Conservation (phyloP, 2,797 vertebrate genomes). For the Falco columbarius region DNA sequence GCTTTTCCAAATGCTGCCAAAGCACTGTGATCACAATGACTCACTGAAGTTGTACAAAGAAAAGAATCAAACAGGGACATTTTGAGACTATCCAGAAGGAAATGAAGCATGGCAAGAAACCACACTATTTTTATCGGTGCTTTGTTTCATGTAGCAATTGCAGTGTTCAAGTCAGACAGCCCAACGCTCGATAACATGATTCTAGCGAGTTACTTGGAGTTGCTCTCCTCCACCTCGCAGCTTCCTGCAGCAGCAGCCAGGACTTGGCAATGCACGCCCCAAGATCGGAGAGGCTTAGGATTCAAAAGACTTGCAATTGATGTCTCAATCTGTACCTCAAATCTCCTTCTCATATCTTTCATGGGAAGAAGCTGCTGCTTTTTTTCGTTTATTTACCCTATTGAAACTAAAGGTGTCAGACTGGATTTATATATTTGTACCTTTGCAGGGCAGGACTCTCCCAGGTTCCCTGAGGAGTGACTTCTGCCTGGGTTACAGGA, state of each 20-base stretch:
- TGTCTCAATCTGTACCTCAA: not conserved
- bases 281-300: not conserved
- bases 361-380: not conserved
- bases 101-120: conserved; percentile 53
- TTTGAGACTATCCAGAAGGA: conserved; percentile 59
- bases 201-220: not conserved
- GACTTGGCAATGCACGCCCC: not conserved
- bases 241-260: not conserved
- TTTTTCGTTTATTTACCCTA: no score
- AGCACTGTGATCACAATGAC: conserved; percentile 50
- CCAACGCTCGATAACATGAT: accelerated
- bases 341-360: not conserved
- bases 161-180: not conserved
- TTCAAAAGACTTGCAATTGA: not conserved
- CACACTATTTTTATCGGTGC: conserved; percentile 45
- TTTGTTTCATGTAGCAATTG: conserved; percentile 40
- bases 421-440: not conserved
- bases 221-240: not conserved
- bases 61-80: conserved; percentile 50
- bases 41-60: conserved; percentile 47
- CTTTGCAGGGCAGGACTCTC: not conserved
- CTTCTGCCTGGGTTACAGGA: not conserved
- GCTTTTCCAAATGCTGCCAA: conserved; percentile 34
- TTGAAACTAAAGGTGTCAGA: not conserved
- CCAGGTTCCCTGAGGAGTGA: not conserved